phyloP scores from a whole-genome alignment of 2,888 invertebrate genomes.

The Acronicta psi region DNA sequence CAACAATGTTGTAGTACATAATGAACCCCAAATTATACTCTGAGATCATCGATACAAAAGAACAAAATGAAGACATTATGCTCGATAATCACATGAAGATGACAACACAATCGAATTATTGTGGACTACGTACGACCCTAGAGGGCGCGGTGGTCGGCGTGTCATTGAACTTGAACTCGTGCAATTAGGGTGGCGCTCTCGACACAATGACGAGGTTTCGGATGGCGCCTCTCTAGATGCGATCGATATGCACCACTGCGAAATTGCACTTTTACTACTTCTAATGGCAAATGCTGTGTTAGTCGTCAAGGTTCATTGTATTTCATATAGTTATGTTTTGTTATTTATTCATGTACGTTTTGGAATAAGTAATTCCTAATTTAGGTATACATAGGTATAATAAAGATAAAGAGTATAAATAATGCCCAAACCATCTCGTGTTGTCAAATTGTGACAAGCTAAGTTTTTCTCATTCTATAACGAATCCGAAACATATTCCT shows the following conservation, averaged over 20 bases:
- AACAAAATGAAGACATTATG: constrained; percentile 33
- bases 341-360: no score
- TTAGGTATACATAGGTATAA: no score
- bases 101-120: constrained; percentile 46
- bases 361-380: no score
- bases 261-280: constrained; percentile 32
- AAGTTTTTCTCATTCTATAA: no score
- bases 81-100: constrained; percentile 33
- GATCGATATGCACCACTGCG: constrained; percentile 44
- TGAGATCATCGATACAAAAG: constrained; percentile 3
- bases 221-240: constrained; percentile 42
- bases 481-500: no score
- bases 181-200: constrained; percentile 62
- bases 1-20: no score
- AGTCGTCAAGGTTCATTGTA: no score
- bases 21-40: constrained; percentile 25
- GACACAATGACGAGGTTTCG: constrained; percentile 45
- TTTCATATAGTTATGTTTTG: no score
- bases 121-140: constrained; percentile 18
- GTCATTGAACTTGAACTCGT: constrained; percentile 76
- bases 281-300: neutral
- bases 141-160: constrained; percentile 65
- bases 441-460: no score
- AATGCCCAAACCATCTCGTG: no score
- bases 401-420: no score